Percentiles rank a stretch among this genome's conserved stretches.
Evolutionary conservation across 2,888 invertebrate genomes (phyloP).

Genomic region (Andrena camellia): DNA sequence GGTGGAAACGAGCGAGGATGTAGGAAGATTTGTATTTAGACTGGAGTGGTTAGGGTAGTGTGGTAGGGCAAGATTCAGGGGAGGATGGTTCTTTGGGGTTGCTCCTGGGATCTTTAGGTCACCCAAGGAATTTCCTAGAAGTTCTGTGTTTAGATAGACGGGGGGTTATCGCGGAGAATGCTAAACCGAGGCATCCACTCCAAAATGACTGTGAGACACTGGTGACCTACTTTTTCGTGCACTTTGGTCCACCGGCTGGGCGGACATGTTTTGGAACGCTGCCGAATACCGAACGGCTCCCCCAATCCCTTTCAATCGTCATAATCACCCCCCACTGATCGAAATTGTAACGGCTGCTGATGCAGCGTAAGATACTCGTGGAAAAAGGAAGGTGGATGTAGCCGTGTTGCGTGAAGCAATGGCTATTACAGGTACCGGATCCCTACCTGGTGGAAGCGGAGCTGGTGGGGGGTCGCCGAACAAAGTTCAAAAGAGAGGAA

Average conservation of each 20-base stretch:
- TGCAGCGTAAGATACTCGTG: background rate
- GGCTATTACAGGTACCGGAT: constrained; percentile 36
- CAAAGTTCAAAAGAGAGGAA: constrained; percentile 60
- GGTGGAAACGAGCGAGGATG: too few species aligned
- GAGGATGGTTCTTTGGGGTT: background rate
- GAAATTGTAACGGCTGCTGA: background rate
- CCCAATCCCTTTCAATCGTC: background rate
- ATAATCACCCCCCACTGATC: background rate
- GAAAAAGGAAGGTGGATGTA: constrained; percentile 9
- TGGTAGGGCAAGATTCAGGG: background rate
- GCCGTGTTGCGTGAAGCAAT: constrained; percentile 36
- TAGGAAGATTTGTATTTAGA: background rate
- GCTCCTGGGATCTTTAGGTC: background rate
- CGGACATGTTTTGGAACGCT: too few species aligned
- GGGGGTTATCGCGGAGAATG: background rate
- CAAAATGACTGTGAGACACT: background rate
- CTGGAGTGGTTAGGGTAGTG: background rate
- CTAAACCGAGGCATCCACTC: background rate
- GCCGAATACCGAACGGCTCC: too few species aligned
- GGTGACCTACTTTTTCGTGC: background rate
- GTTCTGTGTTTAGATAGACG: background rate
- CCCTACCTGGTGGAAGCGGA: constrained; percentile 83
- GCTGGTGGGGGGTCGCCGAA: constrained; percentile 89
- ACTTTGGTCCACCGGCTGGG: background rate
- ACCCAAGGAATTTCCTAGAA: background rate